Percentiles rank a stretch among this genome's conserved stretches.
Conservation (phyloP, 2,888 invertebrate species). For the Cheilosia vernalis region DNA sequence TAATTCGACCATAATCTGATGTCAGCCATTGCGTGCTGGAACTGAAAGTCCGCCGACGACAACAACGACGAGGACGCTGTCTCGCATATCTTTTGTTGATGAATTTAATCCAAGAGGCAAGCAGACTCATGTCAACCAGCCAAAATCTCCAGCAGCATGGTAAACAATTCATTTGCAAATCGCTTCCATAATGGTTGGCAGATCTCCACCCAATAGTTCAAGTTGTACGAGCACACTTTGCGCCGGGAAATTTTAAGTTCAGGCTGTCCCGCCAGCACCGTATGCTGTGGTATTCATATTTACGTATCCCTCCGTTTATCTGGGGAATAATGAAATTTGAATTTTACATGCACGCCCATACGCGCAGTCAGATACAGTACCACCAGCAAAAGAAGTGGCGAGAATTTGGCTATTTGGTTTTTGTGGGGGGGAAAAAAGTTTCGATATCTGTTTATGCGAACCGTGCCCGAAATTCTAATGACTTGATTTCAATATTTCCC, state of each 20-base stretch:
- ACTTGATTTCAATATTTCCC: conserved; percentile 47
- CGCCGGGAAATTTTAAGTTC: not conserved
- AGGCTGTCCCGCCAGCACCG: not conserved
- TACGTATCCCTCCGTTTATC: conserved; percentile 12
- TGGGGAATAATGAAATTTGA: conserved; percentile 40
- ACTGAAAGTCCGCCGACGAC: not conserved
- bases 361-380: not conserved
- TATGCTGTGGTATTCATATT: not conserved
- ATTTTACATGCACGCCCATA: conserved; percentile 24
- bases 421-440: not conserved
- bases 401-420: conserved; percentile 5
- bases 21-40: conserved; percentile 6
- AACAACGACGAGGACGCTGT: not conserved
- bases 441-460: conserved; percentile 21
- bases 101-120: conserved; percentile 11
- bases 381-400: not conserved
- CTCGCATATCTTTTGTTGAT: conserved; percentile 5
- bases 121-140: not conserved
- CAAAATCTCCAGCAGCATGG: not conserved
- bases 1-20: conserved; percentile 20
- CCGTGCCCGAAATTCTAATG: conserved; percentile 55
- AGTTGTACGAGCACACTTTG: not conserved
- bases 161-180: conserved; percentile 31
- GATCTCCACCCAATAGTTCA: not conserved
- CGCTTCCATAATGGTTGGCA: conserved; percentile 7